Evolutionary conservation across 2,888 invertebrate species (phyloP), one percentile per base, ranked within the genome.

Genomic region (Empis livida): DNA sequence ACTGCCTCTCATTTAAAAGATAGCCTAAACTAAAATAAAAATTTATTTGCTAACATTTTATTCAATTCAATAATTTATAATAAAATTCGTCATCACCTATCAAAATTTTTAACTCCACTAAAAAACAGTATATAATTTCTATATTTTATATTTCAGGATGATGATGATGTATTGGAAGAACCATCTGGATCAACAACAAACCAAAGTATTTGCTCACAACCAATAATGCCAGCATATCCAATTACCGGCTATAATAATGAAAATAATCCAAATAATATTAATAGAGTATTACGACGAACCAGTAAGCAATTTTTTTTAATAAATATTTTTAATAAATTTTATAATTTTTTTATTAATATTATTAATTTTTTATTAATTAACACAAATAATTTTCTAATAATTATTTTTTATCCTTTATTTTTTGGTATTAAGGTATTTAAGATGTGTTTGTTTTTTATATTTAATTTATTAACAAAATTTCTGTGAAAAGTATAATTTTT

Each of bases 201-300:
- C 27, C 47, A 58, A 31, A 49, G 57, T 45, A 55, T 60, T 15
- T 68, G 63, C 53, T 62, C 67, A 35, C 65, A 65, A 57, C 65
- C 65, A 49, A 63, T 64, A 57, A 66, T 67, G 67, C 65, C 67
- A 41, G 64, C 65, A 20, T 68, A 68, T 56, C 66, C 65, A 44
- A 61, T 64, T 31, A 62, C 65, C 30, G 64, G 65, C 39, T 65
- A 67, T 48, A 54, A 53, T 42, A 55, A 54, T 47, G 56, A 57
- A 48, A 55, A 56, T 47, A 54, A 54, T 50, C 56, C 55, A 47
- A 55, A 55, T 43, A 53, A 54, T 45, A 51, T 57, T 35, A 58
- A 60, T 51, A 59, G 63, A 52, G 57, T 61, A 47, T 60, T 66
- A 46, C 59, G 67, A 57, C 62, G 69, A 60, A 69, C 68, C 65